Percentiles rank a stretch among this genome's conserved stretches.
Conservation (phyloP, 1,140 invertebrate species). For the Drosophila seguyi region DNA sequence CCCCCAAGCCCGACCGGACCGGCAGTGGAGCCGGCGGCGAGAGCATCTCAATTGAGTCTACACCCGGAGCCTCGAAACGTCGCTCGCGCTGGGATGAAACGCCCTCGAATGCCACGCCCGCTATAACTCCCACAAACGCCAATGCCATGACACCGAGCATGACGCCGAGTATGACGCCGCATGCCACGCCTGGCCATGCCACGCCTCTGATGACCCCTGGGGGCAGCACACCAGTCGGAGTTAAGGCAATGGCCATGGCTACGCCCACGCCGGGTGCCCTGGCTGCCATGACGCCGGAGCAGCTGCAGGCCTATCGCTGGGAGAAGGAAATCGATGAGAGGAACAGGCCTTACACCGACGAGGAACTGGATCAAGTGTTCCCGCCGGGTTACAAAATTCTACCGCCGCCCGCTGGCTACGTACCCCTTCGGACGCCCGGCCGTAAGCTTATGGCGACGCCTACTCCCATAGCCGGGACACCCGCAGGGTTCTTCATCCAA, state of each 20-base stretch:
- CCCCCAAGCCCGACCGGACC: conserved; percentile 96
- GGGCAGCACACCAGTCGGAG: conserved; percentile 94
- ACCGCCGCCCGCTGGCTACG: conserved; percentile 97
- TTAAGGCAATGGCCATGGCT: conserved; percentile 98
- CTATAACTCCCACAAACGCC: conserved; percentile 87
- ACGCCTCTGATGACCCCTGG: conserved; percentile 89
- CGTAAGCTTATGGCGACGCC: conserved; percentile 98
- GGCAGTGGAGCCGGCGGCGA: conserved; percentile 88
- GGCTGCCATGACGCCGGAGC: conserved; percentile 99
- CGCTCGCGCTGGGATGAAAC: conserved; percentile 99
- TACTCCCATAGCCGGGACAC: conserved; percentile 97
- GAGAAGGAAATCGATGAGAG: conserved; percentile 99
- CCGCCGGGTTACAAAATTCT: conserved; percentile 99
- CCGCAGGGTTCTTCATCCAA: conserved; percentile 98
- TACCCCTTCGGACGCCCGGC: conserved; percentile 98
- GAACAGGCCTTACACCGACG: conserved; percentile 97
- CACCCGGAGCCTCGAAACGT: conserved; percentile 96
- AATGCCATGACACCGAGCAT: conserved; percentile 90
- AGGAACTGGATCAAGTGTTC: conserved; percentile 98
- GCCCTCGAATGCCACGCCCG: conserved; percentile 90
- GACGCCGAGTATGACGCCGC: conserved; percentile 89
- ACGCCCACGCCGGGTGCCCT: conserved; percentile 98
- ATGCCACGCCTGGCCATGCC: conserved; percentile 87
- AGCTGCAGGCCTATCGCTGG: conserved; percentile 99
- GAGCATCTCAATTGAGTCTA: conserved; percentile 95